Conservation (phyloP, 2,113 vertebrate genomes). For the Ochotona curzoniae region DNA sequence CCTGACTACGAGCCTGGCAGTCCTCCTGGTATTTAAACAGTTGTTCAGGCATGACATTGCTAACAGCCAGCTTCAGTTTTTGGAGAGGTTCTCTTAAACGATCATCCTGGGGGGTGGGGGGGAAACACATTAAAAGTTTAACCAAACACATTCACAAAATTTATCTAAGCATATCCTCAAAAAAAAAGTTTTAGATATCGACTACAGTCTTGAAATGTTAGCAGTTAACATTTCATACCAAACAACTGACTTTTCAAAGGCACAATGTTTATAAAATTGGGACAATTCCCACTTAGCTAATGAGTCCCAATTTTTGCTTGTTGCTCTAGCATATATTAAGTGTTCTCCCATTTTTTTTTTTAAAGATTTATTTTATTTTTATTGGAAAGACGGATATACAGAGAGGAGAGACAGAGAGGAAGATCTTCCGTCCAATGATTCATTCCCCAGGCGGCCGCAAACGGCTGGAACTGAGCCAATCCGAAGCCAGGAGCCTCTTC, state of each 20-base stretch:
- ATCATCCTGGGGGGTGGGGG: slow-evolving; percentile 90
- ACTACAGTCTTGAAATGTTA: slow-evolving; percentile 1
- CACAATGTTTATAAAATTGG: background rate
- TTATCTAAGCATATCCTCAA: slow-evolving; percentile 12
- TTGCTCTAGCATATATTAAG: background rate
- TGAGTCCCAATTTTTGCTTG: background rate
- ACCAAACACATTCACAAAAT: slow-evolving; percentile 36
- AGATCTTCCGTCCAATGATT: too few species aligned
- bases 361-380: too few species aligned
- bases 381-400: too few species aligned
- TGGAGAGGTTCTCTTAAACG: slow-evolving; percentile 94
- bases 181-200: slow-evolving; percentile 17
- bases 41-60: slow-evolving; percentile 97
- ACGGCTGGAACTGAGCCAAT: too few species aligned
- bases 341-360: background rate
- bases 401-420: too few species aligned
- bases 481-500: too few species aligned
- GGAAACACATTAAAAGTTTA: background rate
- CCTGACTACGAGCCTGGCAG: slow-evolving; percentile 92
- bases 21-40: slow-evolving; percentile 97
- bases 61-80: slow-evolving; percentile 97
- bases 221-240: background rate
- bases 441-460: too few species aligned
- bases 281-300: background rate
- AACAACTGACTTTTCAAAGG: background rate